Evolutionary conservation across 2,113 vertebrate genomes (phyloP), one percentile per base, ranked within the genome.

Genomic region (Pollimyrus isidori): DNA sequence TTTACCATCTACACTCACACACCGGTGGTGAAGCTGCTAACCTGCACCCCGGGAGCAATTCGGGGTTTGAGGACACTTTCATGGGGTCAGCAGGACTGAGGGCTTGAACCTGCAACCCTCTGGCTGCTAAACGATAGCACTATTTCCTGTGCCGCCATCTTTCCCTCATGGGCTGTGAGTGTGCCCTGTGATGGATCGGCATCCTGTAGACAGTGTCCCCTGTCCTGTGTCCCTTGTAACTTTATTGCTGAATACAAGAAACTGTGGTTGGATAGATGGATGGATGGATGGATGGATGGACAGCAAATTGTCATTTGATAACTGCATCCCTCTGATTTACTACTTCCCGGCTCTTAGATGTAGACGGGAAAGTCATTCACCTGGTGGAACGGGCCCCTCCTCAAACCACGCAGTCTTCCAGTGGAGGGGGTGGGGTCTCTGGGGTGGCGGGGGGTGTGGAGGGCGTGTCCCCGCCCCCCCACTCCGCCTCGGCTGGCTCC

Each of bases 291-390:
- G 7, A 65, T 65, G 58, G 56, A 62, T 10, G 23, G 58, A n/a
- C 56, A 58, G 56, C 56, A n/a, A 21, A n/a, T 62, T 58, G 56
- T 15, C 45, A 3, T 7, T 26, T 11, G 49, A 62, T 30, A 35
- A 21, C 88, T 45, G 56, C n/a, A 17, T 6, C 62, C 21, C 45
- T 39, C 82, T 53, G 23, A 17, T 58, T 15, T 13, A 73, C 45
- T 46, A 13, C 76, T 76, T 89, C 23, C 65, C 80, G 52, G 88
- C 42, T 87, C 7, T 84, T 91, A 98, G 97, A 98, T 94, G 97
- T 98, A 42, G 97, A 96, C 84, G 97, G 97, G 35, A 98, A 98
- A 89, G 97, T 98, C 88, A 98, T 98, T 90, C 97, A 98, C 91
- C 94, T 98, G 15, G 97, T 98, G 90, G 97, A 98, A 92, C 95